These are phyloP conservation scores for Protonemura montana DNA, from an alignment of 2,888 invertebrate species.

Conservation along the genomic window DNA sequence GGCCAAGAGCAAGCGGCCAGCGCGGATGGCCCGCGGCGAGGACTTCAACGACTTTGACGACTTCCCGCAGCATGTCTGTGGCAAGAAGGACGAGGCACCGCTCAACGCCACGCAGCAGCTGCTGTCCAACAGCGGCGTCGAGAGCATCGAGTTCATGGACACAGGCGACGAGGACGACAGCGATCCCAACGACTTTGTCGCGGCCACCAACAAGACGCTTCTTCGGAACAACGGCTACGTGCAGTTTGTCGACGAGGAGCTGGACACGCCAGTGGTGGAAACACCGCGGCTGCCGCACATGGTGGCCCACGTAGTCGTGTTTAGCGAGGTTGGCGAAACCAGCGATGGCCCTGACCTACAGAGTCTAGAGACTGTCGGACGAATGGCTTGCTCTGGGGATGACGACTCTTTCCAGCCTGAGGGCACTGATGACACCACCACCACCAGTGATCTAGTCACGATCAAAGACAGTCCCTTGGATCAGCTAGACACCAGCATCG, in stretches of 20 bases:
- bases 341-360: conserved; percentile 47
- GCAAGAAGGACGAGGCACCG: conserved; percentile 54
- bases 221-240: conserved; percentile 72
- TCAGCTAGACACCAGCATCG: conserved; percentile 40
- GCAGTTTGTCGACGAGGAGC: conserved; percentile 65
- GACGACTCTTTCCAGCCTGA: conserved; percentile 66
- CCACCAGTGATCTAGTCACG: conserved; percentile 53
- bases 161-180: conserved; percentile 77
- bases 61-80: conserved; percentile 57
- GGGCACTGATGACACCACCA: conserved; percentile 68
- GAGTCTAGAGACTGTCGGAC: conserved; percentile 48
- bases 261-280: conserved; percentile 61
- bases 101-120: conserved; percentile 49
- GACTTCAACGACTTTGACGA: conserved; percentile 56
- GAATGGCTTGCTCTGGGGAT: conserved; percentile 46
- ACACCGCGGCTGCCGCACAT: conserved; percentile 35
- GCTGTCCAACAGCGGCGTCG: conserved; percentile 48
- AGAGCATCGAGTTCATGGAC: conserved; percentile 77
- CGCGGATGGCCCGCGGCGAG: conserved; percentile 56
- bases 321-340: conserved; percentile 46
- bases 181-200: conserved; percentile 66
- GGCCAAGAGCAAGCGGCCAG: conserved; percentile 54
- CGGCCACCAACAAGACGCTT: conserved; percentile 63
- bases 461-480: conserved; percentile 60
- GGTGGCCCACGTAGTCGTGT: conserved; percentile 49